Conservation (phyloP, 2,113 vertebrate genomes). For the Blennius ocellaris region DNA sequence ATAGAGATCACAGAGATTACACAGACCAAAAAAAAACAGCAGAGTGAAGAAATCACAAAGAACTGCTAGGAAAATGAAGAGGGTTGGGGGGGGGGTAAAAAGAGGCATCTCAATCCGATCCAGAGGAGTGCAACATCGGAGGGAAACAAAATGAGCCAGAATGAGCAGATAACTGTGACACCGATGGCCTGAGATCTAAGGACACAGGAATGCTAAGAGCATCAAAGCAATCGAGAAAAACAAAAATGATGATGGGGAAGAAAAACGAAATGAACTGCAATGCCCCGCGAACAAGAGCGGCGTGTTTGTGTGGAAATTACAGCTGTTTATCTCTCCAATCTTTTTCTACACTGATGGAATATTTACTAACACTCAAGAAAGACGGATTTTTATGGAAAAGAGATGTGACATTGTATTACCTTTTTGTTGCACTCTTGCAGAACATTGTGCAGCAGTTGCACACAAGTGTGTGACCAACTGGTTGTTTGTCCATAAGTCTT, state of each 20-base stretch:
- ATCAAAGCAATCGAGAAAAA: conserved; percentile 13
- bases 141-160: conserved; percentile 20
- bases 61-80: conserved; percentile 22
- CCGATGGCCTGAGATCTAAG: conserved; percentile 15
- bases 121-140: too few species aligned
- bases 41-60: conserved; percentile 52
- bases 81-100: conserved; percentile 17
- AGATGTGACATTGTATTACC: neutral
- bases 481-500: neutral
- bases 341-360: neutral
- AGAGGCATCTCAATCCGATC: conserved; percentile 38
- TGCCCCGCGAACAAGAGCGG: conserved; percentile 3
- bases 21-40: conserved; percentile 41
- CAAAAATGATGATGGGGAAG: conserved; percentile 1
- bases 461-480: neutral
- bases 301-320: conserved; percentile 35
- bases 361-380: neutral
- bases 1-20: conserved; percentile 68
- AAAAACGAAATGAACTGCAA: conserved; percentile 6
- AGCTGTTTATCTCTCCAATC: conserved; percentile 23
- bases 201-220: conserved; percentile 9
- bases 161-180: conserved; percentile 40
- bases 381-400: neutral
- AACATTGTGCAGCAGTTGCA: neutral
- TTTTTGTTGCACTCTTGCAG: neutral